Conservation (phyloP, 2,888 invertebrate species). For the Agrotis ipsilon region DNA sequence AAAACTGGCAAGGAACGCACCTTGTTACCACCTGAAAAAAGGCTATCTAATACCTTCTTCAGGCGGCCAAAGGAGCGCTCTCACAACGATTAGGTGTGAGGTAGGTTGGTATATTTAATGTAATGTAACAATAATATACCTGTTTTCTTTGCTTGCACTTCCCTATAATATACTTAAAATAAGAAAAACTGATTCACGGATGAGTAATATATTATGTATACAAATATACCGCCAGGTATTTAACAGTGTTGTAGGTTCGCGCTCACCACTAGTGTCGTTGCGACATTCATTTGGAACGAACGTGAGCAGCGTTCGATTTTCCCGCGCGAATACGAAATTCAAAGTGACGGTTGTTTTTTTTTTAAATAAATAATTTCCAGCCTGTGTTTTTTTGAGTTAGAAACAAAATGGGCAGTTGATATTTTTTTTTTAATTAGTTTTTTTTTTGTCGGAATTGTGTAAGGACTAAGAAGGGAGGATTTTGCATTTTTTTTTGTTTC, state of each 20-base stretch:
- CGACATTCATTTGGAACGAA: slow-evolving; percentile 69
- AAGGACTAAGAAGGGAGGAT: slow-evolving; percentile 30
- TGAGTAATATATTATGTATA: slow-evolving; percentile 3
- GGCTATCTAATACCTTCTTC: too few relatives aligned
- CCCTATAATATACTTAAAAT: too few relatives aligned
- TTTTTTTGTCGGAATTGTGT: slow-evolving; percentile 37
- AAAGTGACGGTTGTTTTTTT: slow-evolving; percentile 47
- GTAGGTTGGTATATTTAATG: too few relatives aligned
- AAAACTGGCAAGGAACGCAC: too few relatives aligned
- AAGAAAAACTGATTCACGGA: too few relatives aligned
- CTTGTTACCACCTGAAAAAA: too few relatives aligned
- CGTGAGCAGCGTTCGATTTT: slow-evolving; percentile 68
- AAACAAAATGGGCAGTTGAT: slow-evolving; percentile 56
- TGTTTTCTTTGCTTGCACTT: too few relatives aligned
- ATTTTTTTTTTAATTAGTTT: slow-evolving; percentile 9
- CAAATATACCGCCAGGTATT: slow-evolving; percentile 52
- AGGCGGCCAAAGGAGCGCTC: too few relatives aligned
- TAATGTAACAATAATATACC: too few relatives aligned
- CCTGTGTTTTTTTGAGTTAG: slow-evolving; percentile 36
- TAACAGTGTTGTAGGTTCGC: slow-evolving; percentile 73
- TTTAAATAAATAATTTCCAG: slow-evolving; percentile 7
- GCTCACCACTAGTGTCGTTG: slow-evolving; percentile 72
- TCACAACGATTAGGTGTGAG: too few relatives aligned
- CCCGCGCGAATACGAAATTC: slow-evolving; percentile 72
- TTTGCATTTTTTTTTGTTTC: slow-evolving; percentile 47